Base-by-base conservation (phyloP, 2,888 invertebrate genomes). In the Chrysina gloriosa region DNA sequence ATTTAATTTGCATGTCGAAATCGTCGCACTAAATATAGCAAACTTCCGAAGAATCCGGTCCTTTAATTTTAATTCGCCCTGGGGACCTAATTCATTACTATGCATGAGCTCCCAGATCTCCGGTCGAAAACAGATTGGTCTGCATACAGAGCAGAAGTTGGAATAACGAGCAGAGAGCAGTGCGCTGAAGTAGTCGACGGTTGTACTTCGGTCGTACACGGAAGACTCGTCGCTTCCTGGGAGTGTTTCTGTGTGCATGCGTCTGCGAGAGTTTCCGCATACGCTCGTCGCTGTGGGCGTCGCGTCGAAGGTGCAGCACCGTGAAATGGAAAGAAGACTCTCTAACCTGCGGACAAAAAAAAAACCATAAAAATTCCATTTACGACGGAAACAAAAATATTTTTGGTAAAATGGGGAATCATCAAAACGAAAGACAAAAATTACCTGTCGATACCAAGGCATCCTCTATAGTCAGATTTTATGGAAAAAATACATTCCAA, bases 61-160 rank as follows among this genome's bases (percentile, higher is more conserved):
- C 82, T 83, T 83, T 83, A 83, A 83, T 83, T 83, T 83, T 84
- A 84, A 84, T 84, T 83, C 81, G 80, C 83, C 83, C 83, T 75
- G 74, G 83, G 83, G 83, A 84, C 77, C 82, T 83, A 82, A 84
- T 84, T 84, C 84, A 84, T 84, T 84, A 83, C 80, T 84, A 84
- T 84, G 84, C 84, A 84, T 84, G 83, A 84, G 82, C 77, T 81
- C 79, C 79, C 77, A 73, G 75, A 76, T 76, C 80, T 78, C 79
- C 76, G 74, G 75, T 74, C 73, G 77, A 78, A 79, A 81, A 80
- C 80, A 81, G 81, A 82, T 82, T 82, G 82, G 80, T 76, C 80
- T 80, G 80, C 81, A 82, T 81, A 78, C 81, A 79, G 81, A 81
- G 78, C 78, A 81, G 80, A 81, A 81, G 79, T 81, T 80, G 79